These are phyloP conservation scores for Melikaiella ostensackeni DNA, from an alignment of 2,888 invertebrate species.

Conservation along the genomic window DNA sequence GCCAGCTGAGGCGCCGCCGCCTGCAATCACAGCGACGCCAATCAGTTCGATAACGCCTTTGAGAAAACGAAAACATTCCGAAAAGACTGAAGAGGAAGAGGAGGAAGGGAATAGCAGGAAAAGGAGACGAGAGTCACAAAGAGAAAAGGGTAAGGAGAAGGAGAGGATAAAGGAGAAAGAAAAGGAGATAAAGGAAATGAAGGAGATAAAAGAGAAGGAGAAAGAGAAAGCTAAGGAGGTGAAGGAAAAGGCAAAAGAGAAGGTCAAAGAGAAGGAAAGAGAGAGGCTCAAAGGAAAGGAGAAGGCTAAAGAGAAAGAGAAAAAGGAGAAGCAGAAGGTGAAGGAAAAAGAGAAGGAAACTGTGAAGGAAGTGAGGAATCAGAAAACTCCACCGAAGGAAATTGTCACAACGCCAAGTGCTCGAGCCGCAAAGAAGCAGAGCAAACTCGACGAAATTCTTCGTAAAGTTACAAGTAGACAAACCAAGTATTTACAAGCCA, in stretches of 20 bases:
- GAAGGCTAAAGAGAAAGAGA: conserved; percentile 49
- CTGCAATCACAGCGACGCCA: conserved; percentile 51
- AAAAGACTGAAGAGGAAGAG: conserved; percentile 71
- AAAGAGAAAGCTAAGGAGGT: conserved; percentile 55
- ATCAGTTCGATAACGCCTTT: conserved; percentile 42
- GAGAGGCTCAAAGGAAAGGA: conserved; percentile 56
- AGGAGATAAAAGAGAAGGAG: conserved; percentile 60
- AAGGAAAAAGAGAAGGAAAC: conserved; percentile 47
- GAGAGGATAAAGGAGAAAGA: conserved; percentile 54
- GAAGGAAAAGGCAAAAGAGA: conserved; percentile 46
- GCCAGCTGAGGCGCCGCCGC: conserved; percentile 41
- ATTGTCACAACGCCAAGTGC: conserved; percentile 39
- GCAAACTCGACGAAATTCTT: conserved; percentile 73
- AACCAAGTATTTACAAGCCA: conserved; percentile 67
- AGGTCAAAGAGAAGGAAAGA: conserved; percentile 58
- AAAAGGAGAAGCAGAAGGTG: conserved; percentile 46
- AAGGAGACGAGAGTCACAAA: conserved; percentile 65
- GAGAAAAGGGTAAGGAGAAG: conserved; percentile 63
- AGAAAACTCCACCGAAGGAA: conserved; percentile 54
- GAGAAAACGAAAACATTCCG: conserved; percentile 76
- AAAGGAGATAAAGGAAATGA: conserved; percentile 60
- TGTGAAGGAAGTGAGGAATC: conserved; percentile 17
- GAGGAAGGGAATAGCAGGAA: conserved; percentile 63
- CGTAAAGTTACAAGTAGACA: conserved; percentile 72
- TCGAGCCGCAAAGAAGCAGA: conserved; percentile 68